phyloP scores from a whole-genome alignment of 2,888 invertebrate genomes.

The Pyrgus malvae region DNA sequence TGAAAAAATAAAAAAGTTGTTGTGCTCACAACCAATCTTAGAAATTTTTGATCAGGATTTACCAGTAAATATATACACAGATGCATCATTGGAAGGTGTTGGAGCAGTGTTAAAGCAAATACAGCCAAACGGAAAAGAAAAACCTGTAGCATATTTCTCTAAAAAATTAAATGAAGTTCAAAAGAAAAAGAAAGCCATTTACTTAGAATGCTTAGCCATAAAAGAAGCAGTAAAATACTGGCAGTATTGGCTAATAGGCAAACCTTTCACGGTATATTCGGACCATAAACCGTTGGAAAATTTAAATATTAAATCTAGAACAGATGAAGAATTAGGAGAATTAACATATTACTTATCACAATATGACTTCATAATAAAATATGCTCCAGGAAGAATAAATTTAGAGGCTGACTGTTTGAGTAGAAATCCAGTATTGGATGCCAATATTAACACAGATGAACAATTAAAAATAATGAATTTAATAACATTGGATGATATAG shows the following conservation, averaged over 20 bases:
- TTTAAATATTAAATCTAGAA: constrained; percentile 16
- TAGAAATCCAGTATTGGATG: neutral
- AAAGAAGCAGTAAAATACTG: constrained; percentile 32
- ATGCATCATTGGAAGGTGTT: constrained; percentile 22
- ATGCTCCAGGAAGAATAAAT: constrained; percentile 30
- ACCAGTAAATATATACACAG: constrained; percentile 28
- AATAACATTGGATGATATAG: neutral
- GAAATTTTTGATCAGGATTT: constrained; percentile 23
- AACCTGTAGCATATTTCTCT: too few relatives aligned
- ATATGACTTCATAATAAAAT: constrained; percentile 39
- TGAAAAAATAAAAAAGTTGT: neutral
- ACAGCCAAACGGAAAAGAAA: neutral
- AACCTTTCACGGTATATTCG: neutral
- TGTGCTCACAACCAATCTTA: constrained; percentile 29
- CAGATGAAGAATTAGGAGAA: constrained; percentile 31
- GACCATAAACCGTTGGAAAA: constrained; percentile 5
- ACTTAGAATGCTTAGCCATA: constrained; percentile 31
- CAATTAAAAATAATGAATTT: neutral
- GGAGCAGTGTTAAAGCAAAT: constrained; percentile 26
- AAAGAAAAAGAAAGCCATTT: neutral
- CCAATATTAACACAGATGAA: neutral
- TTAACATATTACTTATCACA: constrained; percentile 39
- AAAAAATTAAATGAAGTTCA: neutral
- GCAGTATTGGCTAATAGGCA: neutral
- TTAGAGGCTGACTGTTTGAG: constrained; percentile 33